Evolutionary conservation across 2,888 invertebrate species (phyloP).

Genomic region (Helleia helle): DNA sequence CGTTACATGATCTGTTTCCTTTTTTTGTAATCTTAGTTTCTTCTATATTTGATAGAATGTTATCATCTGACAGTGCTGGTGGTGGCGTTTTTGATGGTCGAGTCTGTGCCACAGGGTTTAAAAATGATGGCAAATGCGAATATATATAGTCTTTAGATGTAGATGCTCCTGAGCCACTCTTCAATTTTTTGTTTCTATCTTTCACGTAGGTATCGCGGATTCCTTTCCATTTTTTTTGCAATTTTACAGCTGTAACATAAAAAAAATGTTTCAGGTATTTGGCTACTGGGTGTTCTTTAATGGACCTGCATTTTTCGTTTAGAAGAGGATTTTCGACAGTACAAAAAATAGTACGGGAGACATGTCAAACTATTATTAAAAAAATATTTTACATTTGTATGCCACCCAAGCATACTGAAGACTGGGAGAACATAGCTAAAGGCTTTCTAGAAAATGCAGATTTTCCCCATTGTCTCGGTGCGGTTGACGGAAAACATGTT

Average conservation of each 20-base stretch:
- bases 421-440: constrained; percentile 3
- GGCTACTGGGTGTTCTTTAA: neutral
- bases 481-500: constrained; percentile 18
- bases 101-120: neutral
- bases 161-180: neutral
- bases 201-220: neutral
- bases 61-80: neutral
- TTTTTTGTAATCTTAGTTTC: constrained; percentile 18
- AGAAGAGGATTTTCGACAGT: neutral
- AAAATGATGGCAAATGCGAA: neutral
- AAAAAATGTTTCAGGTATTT: constrained; percentile 14
- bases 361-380: neutral
- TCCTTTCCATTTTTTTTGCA: neutral
- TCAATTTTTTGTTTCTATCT: neutral
- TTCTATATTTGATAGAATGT: constrained; percentile 10
- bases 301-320: neutral
- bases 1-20: constrained; percentile 20
- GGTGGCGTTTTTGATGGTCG: neutral
- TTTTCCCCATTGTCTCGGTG: constrained; percentile 19
- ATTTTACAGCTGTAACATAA: constrained; percentile 16
- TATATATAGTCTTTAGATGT: neutral
- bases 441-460: constrained; percentile 15
- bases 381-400: neutral
- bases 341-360: neutral
- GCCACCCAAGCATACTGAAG: neutral